phyloP scores from a whole-genome alignment of 2,797 vertebrate species.

The Esox lucius region DNA sequence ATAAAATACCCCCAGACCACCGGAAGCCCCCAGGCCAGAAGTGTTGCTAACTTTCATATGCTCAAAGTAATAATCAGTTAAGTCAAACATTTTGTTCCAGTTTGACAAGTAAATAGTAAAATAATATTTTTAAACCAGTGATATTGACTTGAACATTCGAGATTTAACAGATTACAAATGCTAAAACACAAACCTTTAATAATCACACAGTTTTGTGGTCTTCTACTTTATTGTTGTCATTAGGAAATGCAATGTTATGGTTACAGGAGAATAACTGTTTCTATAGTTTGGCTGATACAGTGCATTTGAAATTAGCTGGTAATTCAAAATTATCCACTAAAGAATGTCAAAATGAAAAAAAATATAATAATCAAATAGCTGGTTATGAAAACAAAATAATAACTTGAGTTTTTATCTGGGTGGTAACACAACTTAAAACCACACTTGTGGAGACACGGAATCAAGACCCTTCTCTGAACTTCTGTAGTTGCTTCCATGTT shows the following conservation, averaged over 20 bases:
- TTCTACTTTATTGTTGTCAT: neutral
- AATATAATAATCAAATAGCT: neutral
- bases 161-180: neutral
- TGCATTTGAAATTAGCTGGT: neutral
- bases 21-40: too few relatives aligned
- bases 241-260: neutral
- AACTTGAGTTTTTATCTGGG: too few relatives aligned
- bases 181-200: neutral
- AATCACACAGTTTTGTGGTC: neutral
- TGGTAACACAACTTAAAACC: neutral
- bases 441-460: neutral
- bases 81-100: too few relatives aligned
- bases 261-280: too few relatives aligned
- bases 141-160: too few relatives aligned
- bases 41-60: too few relatives aligned
- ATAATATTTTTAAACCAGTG: too few relatives aligned
- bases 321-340: neutral
- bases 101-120: too few relatives aligned
- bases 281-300: too few relatives aligned
- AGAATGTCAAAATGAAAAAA: neutral
- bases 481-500: neutral
- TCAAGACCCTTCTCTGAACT: neutral
- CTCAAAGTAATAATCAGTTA: too few relatives aligned
- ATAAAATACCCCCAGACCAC: too few relatives aligned
- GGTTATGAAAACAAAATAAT: too few relatives aligned